Base-by-base conservation (phyloP, 2,797 vertebrate genomes). In the Aeoliscus strigatus region DNA sequence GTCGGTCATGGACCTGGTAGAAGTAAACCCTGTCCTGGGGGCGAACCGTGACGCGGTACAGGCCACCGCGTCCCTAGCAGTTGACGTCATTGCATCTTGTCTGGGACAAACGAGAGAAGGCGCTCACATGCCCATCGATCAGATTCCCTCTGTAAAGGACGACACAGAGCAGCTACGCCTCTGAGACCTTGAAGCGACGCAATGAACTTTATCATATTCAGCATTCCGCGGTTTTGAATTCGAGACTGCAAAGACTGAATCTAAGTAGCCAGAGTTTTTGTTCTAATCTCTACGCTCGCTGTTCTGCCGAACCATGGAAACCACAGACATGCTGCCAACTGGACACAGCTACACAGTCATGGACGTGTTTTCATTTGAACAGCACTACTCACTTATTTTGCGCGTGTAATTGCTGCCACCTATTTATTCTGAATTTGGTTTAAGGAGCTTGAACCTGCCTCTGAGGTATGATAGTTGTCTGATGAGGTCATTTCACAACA, bases 101-200 rank as follows among this genome's bases (percentile, higher is more conserved):
- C 89, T 98, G 60, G 96, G 96, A 26, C 93, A 96, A 82, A 91
- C 91, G 10, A 90, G 94, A 38, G 94, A 93, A 73, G 94, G 94
- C 0, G 85, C 90, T 1, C 92, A 90, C 44, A 38, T 35, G 0
- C 66, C 86, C 70, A 88, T 89, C 28, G 82, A 91, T 4, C 81
- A 85, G 42, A 91, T 91, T 18, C 89, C 93, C 11, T 73, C 85
- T 5, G 86, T 79, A 13, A 91, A 94, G 47, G 65, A 77, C 1
- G 87, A 87, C 82, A 88, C 88, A 6, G 82, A 89, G 58, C 80
- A 85, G 56, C 67, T 90, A 14, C 48, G 86, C 49, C 79, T 89
- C 59, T 89, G 62, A 86, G 54, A 40, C 49, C 32, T 2, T 0
- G 7, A 8, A 18, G 24, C 38, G 8, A 24, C 32, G 14, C n/a